Evolutionary conservation across 1,140 invertebrate genomes (phyloP).

Genomic region (Aleiodes sp.): DNA sequence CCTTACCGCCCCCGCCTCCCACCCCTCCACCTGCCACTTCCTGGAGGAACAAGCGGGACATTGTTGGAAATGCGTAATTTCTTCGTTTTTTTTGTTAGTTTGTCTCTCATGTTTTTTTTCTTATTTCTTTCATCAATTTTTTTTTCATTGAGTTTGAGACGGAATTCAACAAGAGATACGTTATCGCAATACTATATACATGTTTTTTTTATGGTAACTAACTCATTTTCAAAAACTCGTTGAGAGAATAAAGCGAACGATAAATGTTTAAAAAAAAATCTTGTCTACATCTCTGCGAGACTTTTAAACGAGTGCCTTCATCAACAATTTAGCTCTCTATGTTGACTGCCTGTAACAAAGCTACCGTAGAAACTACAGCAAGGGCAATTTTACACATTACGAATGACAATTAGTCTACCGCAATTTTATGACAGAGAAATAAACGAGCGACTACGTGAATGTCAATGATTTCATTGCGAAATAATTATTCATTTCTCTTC

Average conservation of each 20-base stretch:
- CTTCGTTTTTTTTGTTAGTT: constrained; percentile 32
- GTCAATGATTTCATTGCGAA: neutral
- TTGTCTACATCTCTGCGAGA: neutral
- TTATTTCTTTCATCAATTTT: constrained; percentile 4
- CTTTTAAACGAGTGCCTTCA: neutral
- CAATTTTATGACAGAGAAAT: neutral
- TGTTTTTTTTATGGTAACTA: no score
- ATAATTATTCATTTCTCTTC: no score
- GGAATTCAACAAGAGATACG: neutral
- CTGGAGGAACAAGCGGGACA: constrained; percentile 64
- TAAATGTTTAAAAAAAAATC: neutral
- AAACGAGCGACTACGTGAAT: constrained; percentile 2
- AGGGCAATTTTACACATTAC: neutral
- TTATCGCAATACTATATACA: neutral
- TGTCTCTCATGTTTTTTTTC: constrained; percentile 21
- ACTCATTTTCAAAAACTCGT: neutral
- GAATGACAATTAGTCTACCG: neutral
- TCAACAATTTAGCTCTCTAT: constrained; percentile 10
- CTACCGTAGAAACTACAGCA: constrained; percentile 1
- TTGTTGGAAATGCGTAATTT: constrained; percentile 35
- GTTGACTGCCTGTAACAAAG: constrained; percentile 2
- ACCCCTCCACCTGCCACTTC: constrained; percentile 67
- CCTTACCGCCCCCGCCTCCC: constrained; percentile 69
- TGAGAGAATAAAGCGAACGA: neutral
- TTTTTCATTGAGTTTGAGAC: neutral